Percentiles rank a stretch among this genome's conserved stretches.
Conservation (phyloP, 2,113 vertebrate genomes). For the Psilopsiagon aymara region DNA sequence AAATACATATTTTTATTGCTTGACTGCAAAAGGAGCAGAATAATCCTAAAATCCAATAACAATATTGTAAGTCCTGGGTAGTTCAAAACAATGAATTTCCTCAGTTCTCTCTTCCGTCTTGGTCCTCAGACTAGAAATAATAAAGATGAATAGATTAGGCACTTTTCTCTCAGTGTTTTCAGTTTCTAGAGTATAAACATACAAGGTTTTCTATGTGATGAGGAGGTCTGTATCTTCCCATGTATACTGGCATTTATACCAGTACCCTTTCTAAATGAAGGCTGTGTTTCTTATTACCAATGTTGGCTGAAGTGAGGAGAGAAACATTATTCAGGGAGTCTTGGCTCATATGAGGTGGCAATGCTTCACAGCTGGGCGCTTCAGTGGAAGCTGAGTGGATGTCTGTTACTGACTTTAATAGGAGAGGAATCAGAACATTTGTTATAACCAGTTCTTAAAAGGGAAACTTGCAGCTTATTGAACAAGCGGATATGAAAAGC, state of each 20-base stretch:
- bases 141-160: not conserved
- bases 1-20: not conserved
- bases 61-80: not conserved
- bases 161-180: not conserved
- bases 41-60: not conserved
- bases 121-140: not conserved
- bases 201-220: not conserved
- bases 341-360: not conserved
- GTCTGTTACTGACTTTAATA: slow-evolving; percentile 52
- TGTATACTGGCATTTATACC: not conserved
- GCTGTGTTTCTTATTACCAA: not conserved
- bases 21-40: not conserved
- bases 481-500: slow-evolving; percentile 33
- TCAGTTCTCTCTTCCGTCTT: not conserved
- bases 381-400: rapidly evolving
- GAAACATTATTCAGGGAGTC: not conserved
- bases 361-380: not conserved
- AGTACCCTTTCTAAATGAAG: not conserved
- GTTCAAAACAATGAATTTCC: not conserved
- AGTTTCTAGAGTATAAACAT: not conserved
- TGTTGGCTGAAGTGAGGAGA: not conserved
- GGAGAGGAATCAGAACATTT: slow-evolving; percentile 27
- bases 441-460: slow-evolving; percentile 39
- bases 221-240: not conserved
- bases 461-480: slow-evolving; percentile 42